phyloP scores from a whole-genome alignment of 2,113 vertebrate genomes.

The Cebus imitator region DNA sequence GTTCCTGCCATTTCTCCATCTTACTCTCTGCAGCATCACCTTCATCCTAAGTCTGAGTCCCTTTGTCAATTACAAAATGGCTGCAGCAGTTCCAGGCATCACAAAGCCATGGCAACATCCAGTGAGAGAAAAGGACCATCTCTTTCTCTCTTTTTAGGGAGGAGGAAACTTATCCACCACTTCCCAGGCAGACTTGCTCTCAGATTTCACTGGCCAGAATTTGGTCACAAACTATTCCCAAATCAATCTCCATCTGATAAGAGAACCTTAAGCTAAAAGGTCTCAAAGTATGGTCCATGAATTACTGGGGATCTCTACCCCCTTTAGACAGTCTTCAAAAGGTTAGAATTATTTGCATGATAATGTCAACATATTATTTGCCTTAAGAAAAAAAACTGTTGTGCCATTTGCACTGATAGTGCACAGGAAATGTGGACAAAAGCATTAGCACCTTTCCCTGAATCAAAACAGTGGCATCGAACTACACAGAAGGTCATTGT shows the following conservation, averaged over 20 bases:
- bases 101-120: not conserved
- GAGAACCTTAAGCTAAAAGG: not conserved
- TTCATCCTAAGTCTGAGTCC: not conserved
- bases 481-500: not conserved
- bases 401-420: not conserved
- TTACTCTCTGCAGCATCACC: not conserved
- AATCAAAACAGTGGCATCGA: not conserved
- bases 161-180: not conserved
- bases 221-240: not conserved
- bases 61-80: not conserved
- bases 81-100: not conserved
- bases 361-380: not conserved
- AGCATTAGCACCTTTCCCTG: not conserved
- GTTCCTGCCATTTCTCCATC: not conserved
- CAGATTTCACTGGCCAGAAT: not conserved
- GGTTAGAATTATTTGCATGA: not conserved
- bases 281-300: not conserved
- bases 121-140: not conserved
- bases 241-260: not conserved
- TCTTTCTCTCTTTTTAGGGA: conserved; percentile 28
- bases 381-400: not conserved
- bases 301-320: not conserved
- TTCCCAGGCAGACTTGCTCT: not conserved
- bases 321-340: not conserved
- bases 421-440: not conserved